Evolutionary conservation across 2,797 vertebrate genomes (phyloP).

Genomic region (Sandelia bainsii): DNA sequence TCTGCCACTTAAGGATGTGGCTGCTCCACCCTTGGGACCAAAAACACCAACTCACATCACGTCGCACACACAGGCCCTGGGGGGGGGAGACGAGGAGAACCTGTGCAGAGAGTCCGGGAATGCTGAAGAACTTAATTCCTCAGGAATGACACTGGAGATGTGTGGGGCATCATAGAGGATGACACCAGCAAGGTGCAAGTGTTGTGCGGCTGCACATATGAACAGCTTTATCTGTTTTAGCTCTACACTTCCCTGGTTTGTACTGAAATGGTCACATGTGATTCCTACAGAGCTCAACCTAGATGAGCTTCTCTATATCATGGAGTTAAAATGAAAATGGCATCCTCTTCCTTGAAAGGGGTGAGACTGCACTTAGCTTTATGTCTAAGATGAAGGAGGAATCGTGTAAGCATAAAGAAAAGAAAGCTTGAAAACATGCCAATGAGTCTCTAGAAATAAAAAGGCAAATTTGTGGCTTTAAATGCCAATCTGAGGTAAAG

Average conservation of each 20-base stretch:
- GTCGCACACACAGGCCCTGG: conserved; percentile 53
- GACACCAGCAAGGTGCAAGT: conserved; percentile 38
- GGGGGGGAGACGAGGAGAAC: conserved; percentile 55
- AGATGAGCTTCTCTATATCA: conserved; percentile 52
- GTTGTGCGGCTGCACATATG: conserved; percentile 23
- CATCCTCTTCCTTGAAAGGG: conserved; percentile 26
- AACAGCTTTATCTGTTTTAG: conserved; percentile 22
- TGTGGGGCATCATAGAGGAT: conserved; percentile 25
- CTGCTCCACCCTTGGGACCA: conserved; percentile 63
- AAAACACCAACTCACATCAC: conserved; percentile 50
- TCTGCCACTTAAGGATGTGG: conserved; percentile 40
- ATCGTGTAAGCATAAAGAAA: conserved; percentile 36
- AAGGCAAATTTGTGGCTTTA: conserved; percentile 73
- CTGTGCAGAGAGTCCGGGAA: conserved; percentile 49
- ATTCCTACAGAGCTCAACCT: conserved; percentile 45
- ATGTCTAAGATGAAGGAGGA: conserved; percentile 22
- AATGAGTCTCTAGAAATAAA: conserved; percentile 59
- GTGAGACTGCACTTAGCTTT: conserved; percentile 16
- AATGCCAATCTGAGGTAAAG: conserved; percentile 69
- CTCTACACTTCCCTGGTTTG: conserved; percentile 57
- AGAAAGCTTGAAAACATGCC: conserved; percentile 51
- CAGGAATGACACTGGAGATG: conserved; percentile 43
- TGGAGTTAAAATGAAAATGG: conserved; percentile 55
- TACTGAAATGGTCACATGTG: conserved; percentile 53
- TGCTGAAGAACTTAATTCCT: conserved; percentile 38